Evolutionary conservation across 2,113 vertebrate genomes (phyloP), one percentile per base, ranked within the genome.

Genomic region (Ancistrus triradiatus): DNA sequence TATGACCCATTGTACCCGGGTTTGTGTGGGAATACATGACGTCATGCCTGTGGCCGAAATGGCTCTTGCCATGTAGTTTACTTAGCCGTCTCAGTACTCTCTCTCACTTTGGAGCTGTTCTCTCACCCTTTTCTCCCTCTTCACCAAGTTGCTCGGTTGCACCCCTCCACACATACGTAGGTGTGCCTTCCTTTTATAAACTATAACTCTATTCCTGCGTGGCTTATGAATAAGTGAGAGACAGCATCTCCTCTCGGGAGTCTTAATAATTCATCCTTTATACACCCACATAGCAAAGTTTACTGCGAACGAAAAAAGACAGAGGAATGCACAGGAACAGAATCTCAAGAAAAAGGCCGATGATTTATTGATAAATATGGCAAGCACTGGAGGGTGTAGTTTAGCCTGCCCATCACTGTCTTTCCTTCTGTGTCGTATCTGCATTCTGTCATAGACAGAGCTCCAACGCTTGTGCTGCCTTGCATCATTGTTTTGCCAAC

Each of bases 161-260:
- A 58, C 66, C 31, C 63, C 64, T 19, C 27, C 33, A 17, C 40
- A 24, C 35, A 60, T 59, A 62, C 76, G 75, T 77, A 84, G 83
- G 82, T 84, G 74, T 76, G 60, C 80, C 75, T 78, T 70, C 65
- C 59, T 38, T 47, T 80, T 85, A 86, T 83, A 85, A 86, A 87
- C 83, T 89, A 85, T 78, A 85, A 76, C 83, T 84, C 74, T 87
- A 87, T 89, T 87, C 82, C 88, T 85, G 78, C 48, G 84, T 82
- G 85, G 79, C 76, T 87, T 86, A 91, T 89, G 90, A 89, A 87
- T 91, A 90, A 90, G 84, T 88, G 86, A 90, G 84, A 74, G 80
- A 73, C 75, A 82, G 82, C 77, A 66, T 69, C 78, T 86, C 84
- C 84, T 84, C 67, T 78, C 77, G 89, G 89, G 85, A 80, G 63